phyloP scores from a whole-genome alignment of 2,113 vertebrate genomes.

The Semnornis frantzii region DNA sequence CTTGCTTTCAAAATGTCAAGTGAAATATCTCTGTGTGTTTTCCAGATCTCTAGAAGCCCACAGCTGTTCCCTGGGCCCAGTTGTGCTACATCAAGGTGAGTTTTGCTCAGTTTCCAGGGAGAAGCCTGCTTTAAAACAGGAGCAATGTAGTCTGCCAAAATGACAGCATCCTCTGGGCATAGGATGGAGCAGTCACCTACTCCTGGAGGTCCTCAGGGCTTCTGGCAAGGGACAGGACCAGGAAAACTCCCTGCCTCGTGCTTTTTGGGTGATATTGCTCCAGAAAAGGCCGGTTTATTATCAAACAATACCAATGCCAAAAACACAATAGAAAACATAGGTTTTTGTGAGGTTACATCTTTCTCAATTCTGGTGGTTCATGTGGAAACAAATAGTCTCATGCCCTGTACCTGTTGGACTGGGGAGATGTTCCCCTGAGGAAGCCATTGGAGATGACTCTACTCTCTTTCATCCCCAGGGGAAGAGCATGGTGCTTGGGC shows the following conservation, averaged over 20 bases:
- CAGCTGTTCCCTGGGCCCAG: background rate
- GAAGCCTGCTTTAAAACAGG: rapidly evolving
- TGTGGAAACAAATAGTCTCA: background rate
- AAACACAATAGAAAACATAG: background rate
- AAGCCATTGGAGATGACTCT: background rate
- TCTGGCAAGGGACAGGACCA: rapidly evolving
- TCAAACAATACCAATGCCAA: background rate
- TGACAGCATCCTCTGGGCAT: rapidly evolving
- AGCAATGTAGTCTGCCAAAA: background rate
- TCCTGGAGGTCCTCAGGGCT: rapidly evolving
- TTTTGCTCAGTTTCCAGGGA: background rate
- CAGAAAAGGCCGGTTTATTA: background rate
- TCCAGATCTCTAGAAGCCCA: background rate
- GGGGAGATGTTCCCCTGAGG: background rate
- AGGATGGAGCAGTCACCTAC: rapidly evolving
- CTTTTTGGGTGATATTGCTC: background rate
- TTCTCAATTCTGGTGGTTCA: background rate
- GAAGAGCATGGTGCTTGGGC: rapidly evolving
- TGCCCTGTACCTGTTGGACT: rapidly evolving
- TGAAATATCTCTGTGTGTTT: background rate
- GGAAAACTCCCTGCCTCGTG: background rate
- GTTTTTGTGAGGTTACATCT: background rate
- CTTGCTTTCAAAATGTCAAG: background rate
- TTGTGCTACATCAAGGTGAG: background rate
- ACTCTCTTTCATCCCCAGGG: background rate